Percentiles rank a stretch among this genome's conserved stretches.
These are phyloP conservation scores for Agelaius tricolor DNA, from an alignment of 2,113 vertebrate genomes.

Conservation along the genomic window DNA sequence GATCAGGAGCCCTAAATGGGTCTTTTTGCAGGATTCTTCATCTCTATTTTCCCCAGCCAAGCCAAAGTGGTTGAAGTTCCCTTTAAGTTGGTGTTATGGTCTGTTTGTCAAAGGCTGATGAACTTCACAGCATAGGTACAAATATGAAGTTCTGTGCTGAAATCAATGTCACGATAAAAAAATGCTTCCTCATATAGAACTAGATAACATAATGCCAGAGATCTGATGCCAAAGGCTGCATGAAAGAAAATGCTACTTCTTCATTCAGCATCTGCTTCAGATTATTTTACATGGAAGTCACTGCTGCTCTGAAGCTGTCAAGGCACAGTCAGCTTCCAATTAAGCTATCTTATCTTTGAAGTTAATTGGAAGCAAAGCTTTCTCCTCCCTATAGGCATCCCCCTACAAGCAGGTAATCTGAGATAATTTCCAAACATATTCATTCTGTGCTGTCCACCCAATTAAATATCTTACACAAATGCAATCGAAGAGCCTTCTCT, in stretches of 20 bases:
- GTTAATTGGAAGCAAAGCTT: constrained; percentile 12
- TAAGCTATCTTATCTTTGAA: constrained; percentile 45
- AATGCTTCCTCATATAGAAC: background rate
- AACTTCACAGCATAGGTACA: background rate
- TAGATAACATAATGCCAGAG: constrained; percentile 22
- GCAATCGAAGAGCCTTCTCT: background rate
- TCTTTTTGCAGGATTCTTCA: background rate
- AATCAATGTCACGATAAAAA: background rate
- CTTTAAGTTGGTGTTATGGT: background rate
- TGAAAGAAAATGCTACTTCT: constrained; percentile 3
- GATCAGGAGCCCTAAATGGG: background rate
- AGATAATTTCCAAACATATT: constrained; percentile 21
- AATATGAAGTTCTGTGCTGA: background rate
- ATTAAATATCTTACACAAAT: background rate
- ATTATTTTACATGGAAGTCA: constrained; percentile 53
- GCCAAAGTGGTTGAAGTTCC: background rate
- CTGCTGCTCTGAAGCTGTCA: constrained; percentile 45
- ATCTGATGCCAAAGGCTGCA: background rate
- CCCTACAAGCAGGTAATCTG: background rate
- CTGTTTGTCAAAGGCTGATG: background rate
- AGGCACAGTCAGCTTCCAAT: constrained; percentile 44
- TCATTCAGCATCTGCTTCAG: constrained; percentile 36
- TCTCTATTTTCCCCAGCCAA: background rate
- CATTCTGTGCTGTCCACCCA: background rate
- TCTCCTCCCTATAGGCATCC: background rate